phyloP scores from a whole-genome alignment of 2,797 vertebrate genomes.

The Falco novaeseelandiae region DNA sequence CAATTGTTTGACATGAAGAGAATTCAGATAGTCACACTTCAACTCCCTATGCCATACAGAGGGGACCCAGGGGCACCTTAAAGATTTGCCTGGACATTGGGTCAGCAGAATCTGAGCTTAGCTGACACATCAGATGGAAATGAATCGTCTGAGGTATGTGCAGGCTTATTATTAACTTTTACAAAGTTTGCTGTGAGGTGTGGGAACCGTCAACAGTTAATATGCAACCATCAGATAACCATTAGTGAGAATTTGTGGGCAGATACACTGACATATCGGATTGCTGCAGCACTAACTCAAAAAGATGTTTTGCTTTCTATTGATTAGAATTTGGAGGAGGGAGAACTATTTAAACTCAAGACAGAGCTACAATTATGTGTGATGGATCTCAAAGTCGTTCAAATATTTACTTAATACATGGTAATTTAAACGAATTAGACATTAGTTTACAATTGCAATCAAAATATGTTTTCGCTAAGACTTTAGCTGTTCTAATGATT shows the following conservation, averaged over 20 bases:
- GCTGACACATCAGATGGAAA: background rate
- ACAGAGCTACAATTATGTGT: conserved; percentile 47
- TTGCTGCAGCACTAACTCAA: background rate
- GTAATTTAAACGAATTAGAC: conserved; percentile 61
- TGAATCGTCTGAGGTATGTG: background rate
- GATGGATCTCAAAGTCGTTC: conserved; percentile 44
- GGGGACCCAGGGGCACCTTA: background rate
- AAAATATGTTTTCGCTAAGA: conserved; percentile 58
- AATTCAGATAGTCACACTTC: background rate
- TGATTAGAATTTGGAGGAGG: conserved; percentile 34
- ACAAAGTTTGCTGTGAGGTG: background rate
- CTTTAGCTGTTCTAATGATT: conserved; percentile 65
- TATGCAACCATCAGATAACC: background rate
- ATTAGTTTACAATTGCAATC: conserved; percentile 62
- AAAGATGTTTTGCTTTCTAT: conserved; percentile 29
- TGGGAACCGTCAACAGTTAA: background rate
- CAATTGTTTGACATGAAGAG: background rate
- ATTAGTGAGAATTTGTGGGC: background rate
- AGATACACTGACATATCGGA: background rate
- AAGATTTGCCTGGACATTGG: background rate
- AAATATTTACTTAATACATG: conserved; percentile 70
- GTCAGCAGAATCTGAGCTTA: background rate
- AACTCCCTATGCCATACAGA: background rate
- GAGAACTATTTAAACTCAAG: conserved; percentile 32
- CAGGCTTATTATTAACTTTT: background rate